These are phyloP conservation scores for Caenorhabditis briggsae DNA, from an alignment of 1,140 invertebrate genomes.

Conservation along the genomic window DNA sequence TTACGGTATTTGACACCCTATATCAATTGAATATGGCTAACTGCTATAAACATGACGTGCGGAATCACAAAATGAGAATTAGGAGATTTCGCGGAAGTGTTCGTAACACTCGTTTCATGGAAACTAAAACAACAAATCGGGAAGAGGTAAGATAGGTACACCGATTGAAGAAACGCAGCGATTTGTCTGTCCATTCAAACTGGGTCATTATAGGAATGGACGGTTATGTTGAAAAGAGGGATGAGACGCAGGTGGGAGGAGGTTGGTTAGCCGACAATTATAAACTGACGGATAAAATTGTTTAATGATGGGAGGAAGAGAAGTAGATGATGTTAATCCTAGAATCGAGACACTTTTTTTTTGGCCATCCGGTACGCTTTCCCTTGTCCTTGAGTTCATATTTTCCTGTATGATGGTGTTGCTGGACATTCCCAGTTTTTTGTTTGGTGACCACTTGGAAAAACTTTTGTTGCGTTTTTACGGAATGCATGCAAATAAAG, in stretches of 20 bases:
- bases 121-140: conserved; percentile 30
- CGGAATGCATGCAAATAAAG: background rate
- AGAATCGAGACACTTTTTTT: background rate
- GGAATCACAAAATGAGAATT: background rate
- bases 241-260: background rate
- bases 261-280: conserved; percentile 35
- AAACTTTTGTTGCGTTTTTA: conserved; percentile 15
- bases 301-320: background rate
- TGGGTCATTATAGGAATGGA: conserved; percentile 51
- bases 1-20: too few species aligned
- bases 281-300: background rate
- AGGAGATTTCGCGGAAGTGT: conserved; percentile 14
- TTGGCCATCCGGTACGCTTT: background rate
- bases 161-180: conserved; percentile 32
- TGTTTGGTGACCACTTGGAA: conserved; percentile 37
- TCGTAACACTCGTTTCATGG: conserved; percentile 1
- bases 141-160: background rate
- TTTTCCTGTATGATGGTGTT: background rate
- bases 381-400: conserved; percentile 13
- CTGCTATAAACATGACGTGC: background rate
- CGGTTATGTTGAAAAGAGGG: conserved; percentile 16
- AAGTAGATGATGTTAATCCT: background rate
- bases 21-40: too few species aligned
- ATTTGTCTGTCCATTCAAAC: conserved; percentile 39
- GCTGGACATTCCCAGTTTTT: conserved; percentile 40